phyloP scores from a whole-genome alignment of 2,888 invertebrate species.

The Machimus rusticus region DNA sequence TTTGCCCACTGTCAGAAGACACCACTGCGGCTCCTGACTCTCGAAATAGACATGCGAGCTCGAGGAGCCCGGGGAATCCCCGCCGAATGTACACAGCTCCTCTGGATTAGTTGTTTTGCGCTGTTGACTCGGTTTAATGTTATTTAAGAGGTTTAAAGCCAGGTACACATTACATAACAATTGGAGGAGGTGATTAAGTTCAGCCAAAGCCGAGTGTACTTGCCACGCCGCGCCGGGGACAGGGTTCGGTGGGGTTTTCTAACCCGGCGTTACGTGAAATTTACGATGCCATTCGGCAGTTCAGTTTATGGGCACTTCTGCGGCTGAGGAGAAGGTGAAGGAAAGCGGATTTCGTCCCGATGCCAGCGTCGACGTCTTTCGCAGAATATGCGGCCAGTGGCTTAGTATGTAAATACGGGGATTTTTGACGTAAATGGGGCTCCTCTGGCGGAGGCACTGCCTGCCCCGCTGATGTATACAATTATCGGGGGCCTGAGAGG shows the following conservation, averaged over 20 bases:
- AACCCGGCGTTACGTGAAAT: constrained; percentile 30
- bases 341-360: constrained; percentile 15
- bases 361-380: neutral
- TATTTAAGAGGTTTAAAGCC: constrained; percentile 40
- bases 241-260: neutral
- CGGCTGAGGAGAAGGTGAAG: neutral
- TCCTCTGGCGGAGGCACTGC: neutral
- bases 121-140: constrained; percentile 35
- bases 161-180: constrained; percentile 38
- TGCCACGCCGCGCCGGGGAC: neutral
- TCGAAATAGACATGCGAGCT: constrained; percentile 15
- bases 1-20: constrained; percentile 38
- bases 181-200: constrained; percentile 40
- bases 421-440: constrained; percentile 23
- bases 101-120: constrained; percentile 37
- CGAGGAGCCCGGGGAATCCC: neutral
- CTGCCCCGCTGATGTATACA: neutral
- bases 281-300: constrained; percentile 31
- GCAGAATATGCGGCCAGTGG: neutral
- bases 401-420: neutral
- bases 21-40: constrained; percentile 33
- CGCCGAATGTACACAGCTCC: neutral
- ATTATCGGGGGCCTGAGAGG: neutral
- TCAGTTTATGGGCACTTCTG: constrained; percentile 22
- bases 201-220: constrained; percentile 13